Base-by-base conservation (phyloP, 2,113 vertebrate species). In the Oreochromis niloticus region DNA sequence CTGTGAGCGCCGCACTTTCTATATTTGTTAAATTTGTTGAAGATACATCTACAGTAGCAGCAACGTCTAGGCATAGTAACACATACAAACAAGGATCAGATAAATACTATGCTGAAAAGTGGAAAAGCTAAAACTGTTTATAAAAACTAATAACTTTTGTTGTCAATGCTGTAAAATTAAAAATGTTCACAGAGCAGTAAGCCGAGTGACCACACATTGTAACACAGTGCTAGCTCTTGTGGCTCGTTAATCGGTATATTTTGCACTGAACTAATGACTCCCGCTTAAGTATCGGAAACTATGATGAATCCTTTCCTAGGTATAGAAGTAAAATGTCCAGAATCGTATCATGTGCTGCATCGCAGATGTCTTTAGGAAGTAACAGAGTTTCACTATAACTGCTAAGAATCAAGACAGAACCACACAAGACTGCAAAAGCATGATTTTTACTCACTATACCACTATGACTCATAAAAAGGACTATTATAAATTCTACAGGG, bases 331-430 rank as follows among this genome's bases (percentile, higher is more conserved):
- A 82, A 86, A 87, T 73, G 1, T 80, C 83, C 6, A 9, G 7
- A 75, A 17, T 79, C 6, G 22, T 8, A 27, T 54, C 46, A 54
- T 34, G 34, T 22, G 9, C 48, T 57, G 46, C 39, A 46, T 88
- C 52, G 79, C 27, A 88, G 32, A 63, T 93, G 87, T 57, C 39
- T 93, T 94, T 57, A 90, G 91, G 95, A 94, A 92, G 93, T 94
- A 95, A 73, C 93, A 94, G 2, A 6, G 81, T 71, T 93, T 93
- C 80, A 90, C 79, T 88, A 94, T 86, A 87, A 86, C 11, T 8
- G 59, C 59, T 78, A 80, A 80, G 85, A 89, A 91, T 92, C 57
- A 52, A 90, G 84, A 30, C 71, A 17, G 11, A 12, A 7, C 17
- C 55, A 68, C 32, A 84, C 14, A 92, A 85, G n/a, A 41, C 11